These are phyloP conservation scores for Coregonus clupeaformis DNA, from an alignment of 2,113 vertebrate genomes.

Conservation along the genomic window DNA sequence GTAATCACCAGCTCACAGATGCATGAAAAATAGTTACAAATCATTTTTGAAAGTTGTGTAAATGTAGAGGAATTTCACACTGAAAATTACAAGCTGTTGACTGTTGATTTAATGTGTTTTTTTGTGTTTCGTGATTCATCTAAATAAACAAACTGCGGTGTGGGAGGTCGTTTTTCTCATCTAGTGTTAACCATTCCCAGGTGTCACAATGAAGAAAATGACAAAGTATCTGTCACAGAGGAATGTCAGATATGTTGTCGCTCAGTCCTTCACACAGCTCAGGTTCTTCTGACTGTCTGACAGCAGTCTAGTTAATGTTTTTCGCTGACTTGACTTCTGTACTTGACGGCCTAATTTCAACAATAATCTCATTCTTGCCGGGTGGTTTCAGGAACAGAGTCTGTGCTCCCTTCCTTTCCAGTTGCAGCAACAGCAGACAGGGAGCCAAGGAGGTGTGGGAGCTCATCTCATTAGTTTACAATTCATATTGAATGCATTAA, in stretches of 20 bases:
- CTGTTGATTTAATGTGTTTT: background rate
- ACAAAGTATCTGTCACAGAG: conserved; percentile 59
- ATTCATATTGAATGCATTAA: conserved; percentile 77
- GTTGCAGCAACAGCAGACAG: conserved; percentile 42
- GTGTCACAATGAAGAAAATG: conserved; percentile 49
- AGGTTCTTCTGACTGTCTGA: conserved; percentile 47
- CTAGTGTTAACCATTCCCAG: conserved; percentile 12
- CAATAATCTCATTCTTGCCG: conserved; percentile 64
- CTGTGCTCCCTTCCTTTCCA: conserved; percentile 44
- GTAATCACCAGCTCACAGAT: too few species aligned
- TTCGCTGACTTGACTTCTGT: conserved; percentile 48
- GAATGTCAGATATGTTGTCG: conserved; percentile 61
- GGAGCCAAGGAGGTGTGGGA: conserved; percentile 33
- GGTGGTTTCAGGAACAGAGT: conserved; percentile 46
- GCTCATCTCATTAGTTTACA: conserved; percentile 71
- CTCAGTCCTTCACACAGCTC: conserved; percentile 53
- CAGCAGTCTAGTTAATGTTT: conserved; percentile 51
- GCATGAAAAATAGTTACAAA: too few species aligned
- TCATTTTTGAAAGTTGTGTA: too few species aligned
- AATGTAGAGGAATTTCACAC: too few species aligned
- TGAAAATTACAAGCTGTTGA: background rate
- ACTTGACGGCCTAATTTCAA: conserved; percentile 63
- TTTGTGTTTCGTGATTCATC: conserved; percentile 14
- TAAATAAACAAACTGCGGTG: background rate
- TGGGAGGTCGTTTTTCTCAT: conserved; percentile 1